Conservation (phyloP, 23 tunicate genomes). For the Styela plicata region DNA sequence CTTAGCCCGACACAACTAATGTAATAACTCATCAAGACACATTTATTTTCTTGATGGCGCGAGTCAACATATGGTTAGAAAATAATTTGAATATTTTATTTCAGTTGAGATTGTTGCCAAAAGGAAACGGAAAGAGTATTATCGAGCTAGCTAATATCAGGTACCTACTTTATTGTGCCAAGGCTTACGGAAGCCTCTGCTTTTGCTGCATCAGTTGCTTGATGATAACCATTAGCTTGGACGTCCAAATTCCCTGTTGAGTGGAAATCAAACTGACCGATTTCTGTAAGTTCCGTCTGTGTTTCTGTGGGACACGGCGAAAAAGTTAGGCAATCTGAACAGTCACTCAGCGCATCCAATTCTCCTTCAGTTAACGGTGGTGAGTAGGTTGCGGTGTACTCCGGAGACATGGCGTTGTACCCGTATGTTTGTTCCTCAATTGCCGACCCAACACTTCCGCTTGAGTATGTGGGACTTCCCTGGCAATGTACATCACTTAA, state of each 20-base stretch:
- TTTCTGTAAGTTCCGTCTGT: not conserved
- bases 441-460: not conserved
- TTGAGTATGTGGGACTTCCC: conserved; percentile 4
- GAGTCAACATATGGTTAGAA: not conserved
- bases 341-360: not conserved
- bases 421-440: not conserved
- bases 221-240: not conserved
- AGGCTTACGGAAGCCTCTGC: not conserved
- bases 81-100: not conserved
- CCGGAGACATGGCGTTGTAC: not conserved
- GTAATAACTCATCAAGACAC: not conserved
- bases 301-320: not conserved
- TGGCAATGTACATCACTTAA: not conserved
- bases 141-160: not conserved
- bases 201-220: not conserved
- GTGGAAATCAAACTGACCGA: not conserved
- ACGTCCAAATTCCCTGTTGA: not conserved
- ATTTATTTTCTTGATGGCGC: not conserved
- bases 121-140: not conserved
- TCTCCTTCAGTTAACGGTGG: not conserved
- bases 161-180: not conserved
- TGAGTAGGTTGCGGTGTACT: not conserved
- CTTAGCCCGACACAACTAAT: not conserved
- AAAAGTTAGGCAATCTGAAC: not conserved
- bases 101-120: not conserved